Base-by-base conservation (phyloP, 1,140 invertebrate genomes). In the Druon quercuslanigerum region DNA sequence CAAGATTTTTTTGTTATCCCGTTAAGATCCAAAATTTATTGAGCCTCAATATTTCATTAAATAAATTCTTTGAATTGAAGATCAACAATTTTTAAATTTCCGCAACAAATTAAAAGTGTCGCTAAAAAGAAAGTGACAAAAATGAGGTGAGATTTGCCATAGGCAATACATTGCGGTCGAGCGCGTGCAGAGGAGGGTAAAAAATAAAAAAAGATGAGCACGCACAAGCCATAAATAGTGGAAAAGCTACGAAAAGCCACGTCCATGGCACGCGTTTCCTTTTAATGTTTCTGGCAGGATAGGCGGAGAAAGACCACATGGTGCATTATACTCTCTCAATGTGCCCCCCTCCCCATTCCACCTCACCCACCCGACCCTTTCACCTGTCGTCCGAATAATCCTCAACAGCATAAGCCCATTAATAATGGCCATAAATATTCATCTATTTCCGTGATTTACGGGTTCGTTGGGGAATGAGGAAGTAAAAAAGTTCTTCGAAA, bases 371-470 rank as follows among this genome's bases (percentile, higher is more conserved):
- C 6, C 50, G 19, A 72, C 57, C 78, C 77, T 74, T n/a, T 66
- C 60, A 66, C 60, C 60, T 66, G 60, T 46, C 60, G 60, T 66
- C 78, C 84, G 76, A 85, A 86, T 85, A 86, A 87, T 86, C 83
- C 84, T 79, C 76, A 82, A 84, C 85, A 82, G 73, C 74, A 71
- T 82, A 85, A 82, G 78, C 78, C 85, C 85, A 86, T 87, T 86
- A 87, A 87, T 87, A 86, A 87, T 83, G 82, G 72, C 85, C 79
- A 87, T 87, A 87, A 87, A 87, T 86, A 87, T 87, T 87, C 85
- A 87, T 87, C 82, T 81, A 70, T 73, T 40, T 73, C 77, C 76
- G 56, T 86, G 83, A 86, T 86, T 87, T 86, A 87, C 83, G 80
- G 75, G 60, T 78, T 82, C 77, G 75, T 71, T 60, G 75, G 50